phyloP scores from a whole-genome alignment of 2,113 vertebrate species.

The Theristicus caerulescens region DNA sequence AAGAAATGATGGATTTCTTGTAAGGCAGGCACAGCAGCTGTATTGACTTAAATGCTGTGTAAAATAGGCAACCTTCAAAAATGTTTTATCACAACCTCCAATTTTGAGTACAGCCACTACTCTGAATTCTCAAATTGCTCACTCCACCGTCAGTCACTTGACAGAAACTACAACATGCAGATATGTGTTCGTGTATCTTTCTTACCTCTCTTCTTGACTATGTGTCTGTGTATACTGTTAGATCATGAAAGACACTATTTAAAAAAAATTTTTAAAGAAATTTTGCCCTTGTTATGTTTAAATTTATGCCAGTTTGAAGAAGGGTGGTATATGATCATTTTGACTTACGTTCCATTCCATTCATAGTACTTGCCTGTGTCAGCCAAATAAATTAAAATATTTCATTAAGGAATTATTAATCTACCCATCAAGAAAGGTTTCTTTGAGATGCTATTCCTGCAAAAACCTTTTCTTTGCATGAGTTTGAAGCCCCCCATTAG shows the following conservation, averaged over 20 bases:
- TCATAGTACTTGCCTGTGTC: background rate
- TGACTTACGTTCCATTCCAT: background rate
- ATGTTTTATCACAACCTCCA: background rate
- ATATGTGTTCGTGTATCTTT: background rate
- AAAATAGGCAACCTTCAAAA: conserved; percentile 28
- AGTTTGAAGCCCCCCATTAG: background rate
- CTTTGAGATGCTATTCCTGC: background rate
- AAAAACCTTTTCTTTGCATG: background rate
- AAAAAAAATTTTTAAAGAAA: background rate
- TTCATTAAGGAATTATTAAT: conserved; percentile 6
- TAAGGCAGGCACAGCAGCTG: background rate
- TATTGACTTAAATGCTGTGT: conserved; percentile 17
- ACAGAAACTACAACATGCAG: background rate
- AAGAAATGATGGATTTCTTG: conserved; percentile 53
- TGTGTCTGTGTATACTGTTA: background rate
- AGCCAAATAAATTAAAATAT: conserved; percentile 2
- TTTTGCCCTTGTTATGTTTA: background rate
- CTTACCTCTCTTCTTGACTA: background rate
- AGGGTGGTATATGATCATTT: background rate
- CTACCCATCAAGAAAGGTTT: background rate
- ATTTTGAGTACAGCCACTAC: background rate
- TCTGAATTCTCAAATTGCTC: conserved; percentile 10
- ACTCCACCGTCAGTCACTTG: background rate
- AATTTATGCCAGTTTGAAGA: background rate
- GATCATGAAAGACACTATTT: background rate